phyloP scores from a whole-genome alignment of 2,113 vertebrate genomes.

The Silurus glanis region DNA sequence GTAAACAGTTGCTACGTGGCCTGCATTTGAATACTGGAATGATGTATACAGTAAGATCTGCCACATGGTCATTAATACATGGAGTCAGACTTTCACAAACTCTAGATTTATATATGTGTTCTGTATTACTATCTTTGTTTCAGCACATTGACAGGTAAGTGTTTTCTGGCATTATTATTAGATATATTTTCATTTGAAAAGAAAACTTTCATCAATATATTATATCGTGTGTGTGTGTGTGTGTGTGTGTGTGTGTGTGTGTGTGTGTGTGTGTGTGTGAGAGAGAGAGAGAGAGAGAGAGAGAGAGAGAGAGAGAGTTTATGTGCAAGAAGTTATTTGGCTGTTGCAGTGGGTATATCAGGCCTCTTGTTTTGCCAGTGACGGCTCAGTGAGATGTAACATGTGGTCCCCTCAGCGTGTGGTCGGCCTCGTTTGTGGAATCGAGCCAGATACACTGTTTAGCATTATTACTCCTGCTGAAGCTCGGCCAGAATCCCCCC shows the following conservation, averaged over 20 bases:
- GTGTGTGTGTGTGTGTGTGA: too few species aligned
- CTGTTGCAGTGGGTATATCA: not conserved
- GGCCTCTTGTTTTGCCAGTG: slow-evolving; percentile 12
- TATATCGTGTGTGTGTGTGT: not conserved
- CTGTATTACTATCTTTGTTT: not conserved
- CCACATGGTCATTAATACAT: not conserved
- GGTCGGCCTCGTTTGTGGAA: slow-evolving; percentile 55
- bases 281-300: too few species aligned
- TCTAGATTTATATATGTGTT: not conserved
- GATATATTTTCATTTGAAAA: not conserved
- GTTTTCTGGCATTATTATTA: not conserved
- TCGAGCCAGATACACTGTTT: slow-evolving; percentile 61
- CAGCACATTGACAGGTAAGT: not conserved
- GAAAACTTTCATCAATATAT: not conserved
- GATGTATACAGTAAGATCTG: not conserved
- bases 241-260: slow-evolving; percentile 3
- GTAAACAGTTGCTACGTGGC: not conserved
- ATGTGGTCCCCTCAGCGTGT: slow-evolving; percentile 50
- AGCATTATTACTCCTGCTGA: slow-evolving; percentile 64
- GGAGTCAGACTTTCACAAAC: not conserved
- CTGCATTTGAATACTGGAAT: not conserved
- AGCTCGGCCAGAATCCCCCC: slow-evolving; percentile 72
- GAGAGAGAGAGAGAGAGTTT: not conserved
- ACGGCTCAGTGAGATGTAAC: slow-evolving; percentile 46
- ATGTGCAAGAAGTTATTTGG: not conserved